Evolutionary conservation across 2,797 vertebrate genomes (phyloP), one percentile per base, ranked within the genome.

Genomic region (Myotis planiceps): DNA sequence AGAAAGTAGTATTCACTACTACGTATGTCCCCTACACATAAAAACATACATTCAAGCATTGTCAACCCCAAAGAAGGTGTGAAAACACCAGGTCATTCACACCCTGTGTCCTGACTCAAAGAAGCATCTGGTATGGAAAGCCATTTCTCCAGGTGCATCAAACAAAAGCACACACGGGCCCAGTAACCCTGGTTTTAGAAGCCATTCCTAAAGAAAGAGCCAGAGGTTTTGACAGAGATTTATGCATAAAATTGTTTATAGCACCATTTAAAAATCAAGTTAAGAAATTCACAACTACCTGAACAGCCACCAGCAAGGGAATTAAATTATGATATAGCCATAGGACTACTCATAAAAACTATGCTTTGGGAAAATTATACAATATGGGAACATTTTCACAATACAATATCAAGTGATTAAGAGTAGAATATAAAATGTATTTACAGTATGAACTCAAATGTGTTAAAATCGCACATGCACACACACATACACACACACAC

Each of bases 261-360:
- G 27, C 16, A 82, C 21, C 18, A 84, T 75, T 69, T 72, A 32
- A 85, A 92, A 94, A 74, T 75, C 55, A 88, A n/a, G 51, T 90
- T 23, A 84, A 81, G 84, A 94, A 87, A 65, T 0, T 27, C 5
- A 15, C 75, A 94, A 32, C 13, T 15, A 45, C 21, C n/a, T 66
- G 9, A 94, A 74, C 16, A 66, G 21, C 18, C 58, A 68, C 58
- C 34, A 91, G 23, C 21, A 66, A 66, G 39, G 19, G 18, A 58
- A 76, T 66, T 94, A 93, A 95, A 94, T 88, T 25, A 85, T 42
- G 55, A 78, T 6, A 34, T 15, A 65, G 53, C 9, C 51, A 49
- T 19, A 19, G 86, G 69, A 74, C 37, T 29, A 74, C 53, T 84
- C 53, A 72, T 27, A 69, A 82, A 89, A 85, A 71, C 49, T 74